Evolutionary conservation across 2,888 invertebrate species (phyloP).

Genomic region (Ophion slaviceki): DNA sequence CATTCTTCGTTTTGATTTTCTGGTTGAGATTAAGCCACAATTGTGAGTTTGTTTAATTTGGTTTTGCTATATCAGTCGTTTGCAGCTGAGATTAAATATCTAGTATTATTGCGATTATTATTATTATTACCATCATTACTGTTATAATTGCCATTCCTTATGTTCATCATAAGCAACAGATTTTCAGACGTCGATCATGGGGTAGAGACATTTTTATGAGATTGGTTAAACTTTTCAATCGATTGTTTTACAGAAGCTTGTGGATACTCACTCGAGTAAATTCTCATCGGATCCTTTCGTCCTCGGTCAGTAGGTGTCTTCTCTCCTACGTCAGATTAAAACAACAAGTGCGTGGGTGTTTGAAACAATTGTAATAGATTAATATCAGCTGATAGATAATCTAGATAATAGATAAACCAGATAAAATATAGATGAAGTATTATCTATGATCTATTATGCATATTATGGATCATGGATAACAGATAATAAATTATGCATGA

Average conservation of each 20-base stretch:
- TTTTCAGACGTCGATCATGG: background rate
- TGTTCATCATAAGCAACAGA: background rate
- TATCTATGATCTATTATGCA: background rate
- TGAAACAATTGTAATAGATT: background rate
- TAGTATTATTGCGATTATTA: background rate
- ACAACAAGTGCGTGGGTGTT: background rate
- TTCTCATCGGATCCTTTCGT: conserved; percentile 70
- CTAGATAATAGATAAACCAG: background rate
- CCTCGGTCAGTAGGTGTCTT: background rate
- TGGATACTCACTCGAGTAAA: conserved; percentile 79
- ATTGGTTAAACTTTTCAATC: background rate
- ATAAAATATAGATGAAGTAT: background rate
- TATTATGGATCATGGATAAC: background rate
- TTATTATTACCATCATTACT: background rate
- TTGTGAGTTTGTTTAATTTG: background rate
- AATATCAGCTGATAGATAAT: background rate
- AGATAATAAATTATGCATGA: background rate
- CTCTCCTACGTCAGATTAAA: conserved; percentile 11
- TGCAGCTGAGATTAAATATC: background rate
- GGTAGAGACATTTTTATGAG: background rate
- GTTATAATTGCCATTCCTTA: conserved; percentile 12
- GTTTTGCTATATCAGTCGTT: background rate
- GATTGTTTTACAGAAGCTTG: background rate
- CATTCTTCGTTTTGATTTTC: background rate
- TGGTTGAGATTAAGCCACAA: background rate